Evolutionary conservation across 2,888 invertebrate genomes (phyloP).

Genomic region (Morpho helenor): DNA sequence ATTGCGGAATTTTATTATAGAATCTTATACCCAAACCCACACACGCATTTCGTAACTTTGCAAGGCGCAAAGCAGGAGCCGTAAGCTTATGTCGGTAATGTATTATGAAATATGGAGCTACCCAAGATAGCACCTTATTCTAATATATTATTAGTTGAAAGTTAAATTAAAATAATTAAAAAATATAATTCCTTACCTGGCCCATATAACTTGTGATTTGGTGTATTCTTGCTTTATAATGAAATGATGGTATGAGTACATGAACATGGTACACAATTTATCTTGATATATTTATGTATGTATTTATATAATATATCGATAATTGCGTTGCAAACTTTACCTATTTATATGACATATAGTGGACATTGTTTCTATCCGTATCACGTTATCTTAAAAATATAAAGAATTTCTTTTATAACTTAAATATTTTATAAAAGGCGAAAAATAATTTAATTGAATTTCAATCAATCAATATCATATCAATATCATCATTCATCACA

Average conservation of each 20-base stretch:
- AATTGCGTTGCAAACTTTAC: neutral
- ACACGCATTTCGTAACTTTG: too few species aligned
- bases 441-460: neutral
- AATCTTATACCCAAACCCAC: too few species aligned
- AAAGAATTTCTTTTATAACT: neutral
- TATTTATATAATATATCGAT: neutral
- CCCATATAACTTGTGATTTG: constrained; percentile 17
- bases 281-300: neutral
- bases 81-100: too few species aligned
- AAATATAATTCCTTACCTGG: constrained; percentile 8
- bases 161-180: neutral
- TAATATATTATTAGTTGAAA: neutral
- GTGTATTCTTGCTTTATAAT: constrained; percentile 19
- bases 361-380: too few species aligned
- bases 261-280: neutral
- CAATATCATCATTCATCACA: too few species aligned
- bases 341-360: too few species aligned
- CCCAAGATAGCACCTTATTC: neutral
- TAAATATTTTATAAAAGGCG: neutral
- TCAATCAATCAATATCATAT: too few species aligned
- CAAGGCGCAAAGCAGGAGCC: too few species aligned
- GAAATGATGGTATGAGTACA: constrained; percentile 12
- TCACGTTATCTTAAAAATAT: neutral
- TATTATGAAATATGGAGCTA: too few species aligned
- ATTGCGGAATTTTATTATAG: too few species aligned